Evolutionary conservation across 2,888 invertebrate genomes (phyloP).

Genomic region (Drosophila glabriapex): DNA sequence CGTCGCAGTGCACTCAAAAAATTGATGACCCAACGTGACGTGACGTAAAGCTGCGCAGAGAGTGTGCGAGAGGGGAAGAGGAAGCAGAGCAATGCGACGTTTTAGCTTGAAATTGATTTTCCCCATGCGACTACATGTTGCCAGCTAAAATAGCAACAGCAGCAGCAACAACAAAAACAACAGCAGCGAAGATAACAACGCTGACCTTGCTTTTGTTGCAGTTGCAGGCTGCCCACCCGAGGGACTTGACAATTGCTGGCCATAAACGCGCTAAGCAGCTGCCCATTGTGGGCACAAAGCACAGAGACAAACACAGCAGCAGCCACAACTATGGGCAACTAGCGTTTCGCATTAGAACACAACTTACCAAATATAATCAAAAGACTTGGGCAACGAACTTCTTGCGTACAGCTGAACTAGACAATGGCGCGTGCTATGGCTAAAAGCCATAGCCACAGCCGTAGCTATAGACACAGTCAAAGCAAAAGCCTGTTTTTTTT

Average conservation of each 20-base stretch:
- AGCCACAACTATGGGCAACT: constrained; percentile 37
- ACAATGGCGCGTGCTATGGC: constrained; percentile 77
- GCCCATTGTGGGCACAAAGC: constrained; percentile 58
- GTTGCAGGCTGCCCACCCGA: constrained; percentile 47
- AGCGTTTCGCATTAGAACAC: constrained; percentile 67
- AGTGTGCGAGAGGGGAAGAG: constrained; percentile 9
- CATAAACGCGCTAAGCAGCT: constrained; percentile 80
- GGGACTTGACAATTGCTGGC: constrained; percentile 79
- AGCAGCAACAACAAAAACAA: constrained; percentile 12
- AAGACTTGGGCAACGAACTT: constrained; percentile 78
- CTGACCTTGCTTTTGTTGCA: constrained; percentile 72
- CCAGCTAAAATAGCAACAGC: constrained; percentile 23
- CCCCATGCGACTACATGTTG: constrained; percentile 63
- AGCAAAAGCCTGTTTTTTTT: constrained; percentile 71
- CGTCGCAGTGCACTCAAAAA: constrained; percentile 75
- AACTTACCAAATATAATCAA: constrained; percentile 77
- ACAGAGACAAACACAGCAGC: constrained; percentile 6
- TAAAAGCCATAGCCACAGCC: constrained; percentile 54
- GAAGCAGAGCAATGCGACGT: constrained; percentile 59
- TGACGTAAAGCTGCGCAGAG: constrained; percentile 53
- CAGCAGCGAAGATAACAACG: constrained; percentile 30
- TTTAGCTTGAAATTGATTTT: constrained; percentile 78
- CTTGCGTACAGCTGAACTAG: constrained; percentile 63
- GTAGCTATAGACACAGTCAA: constrained; percentile 20
- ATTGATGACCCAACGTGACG: constrained; percentile 82